Conservation (phyloP, 2,888 invertebrate species). For the Thalpophila matura region DNA sequence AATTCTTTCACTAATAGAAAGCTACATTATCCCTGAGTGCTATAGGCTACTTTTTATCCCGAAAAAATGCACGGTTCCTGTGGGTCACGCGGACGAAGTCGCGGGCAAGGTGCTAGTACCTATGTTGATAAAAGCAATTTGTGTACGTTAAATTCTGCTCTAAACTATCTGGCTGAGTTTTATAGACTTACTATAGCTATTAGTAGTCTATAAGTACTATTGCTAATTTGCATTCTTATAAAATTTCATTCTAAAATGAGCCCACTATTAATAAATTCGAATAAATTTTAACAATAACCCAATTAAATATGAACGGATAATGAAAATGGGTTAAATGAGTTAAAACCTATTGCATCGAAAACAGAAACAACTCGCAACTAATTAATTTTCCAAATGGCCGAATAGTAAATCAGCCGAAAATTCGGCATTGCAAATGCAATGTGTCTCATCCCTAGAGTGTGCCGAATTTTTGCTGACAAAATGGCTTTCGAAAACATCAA, state of each 20-base stretch:
- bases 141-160: too few relatives aligned
- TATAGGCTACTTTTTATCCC: too few relatives aligned
- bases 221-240: neutral
- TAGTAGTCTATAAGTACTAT: neutral
- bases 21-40: too few relatives aligned
- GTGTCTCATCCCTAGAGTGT: conserved; percentile 15
- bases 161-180: too few relatives aligned
- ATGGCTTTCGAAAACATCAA: neutral
- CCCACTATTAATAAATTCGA: conserved; percentile 4
- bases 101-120: too few relatives aligned
- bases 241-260: neutral
- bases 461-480: conserved; percentile 16
- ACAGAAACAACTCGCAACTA: conserved; percentile 14
- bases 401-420: conserved; percentile 39
- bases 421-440: conserved; percentile 24
- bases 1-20: too few relatives aligned
- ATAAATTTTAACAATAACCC: neutral
- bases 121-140: too few relatives aligned
- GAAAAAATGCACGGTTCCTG: too few relatives aligned
- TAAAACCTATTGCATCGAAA: conserved; percentile 10
- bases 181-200: too few relatives aligned
- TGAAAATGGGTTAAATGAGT: conserved; percentile 16
- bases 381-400: conserved; percentile 40
- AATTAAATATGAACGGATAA: conserved; percentile 27
- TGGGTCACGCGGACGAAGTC: too few relatives aligned